Conservation (phyloP, 2,797 vertebrate genomes). For the Scyliorhinus canicula region DNA sequence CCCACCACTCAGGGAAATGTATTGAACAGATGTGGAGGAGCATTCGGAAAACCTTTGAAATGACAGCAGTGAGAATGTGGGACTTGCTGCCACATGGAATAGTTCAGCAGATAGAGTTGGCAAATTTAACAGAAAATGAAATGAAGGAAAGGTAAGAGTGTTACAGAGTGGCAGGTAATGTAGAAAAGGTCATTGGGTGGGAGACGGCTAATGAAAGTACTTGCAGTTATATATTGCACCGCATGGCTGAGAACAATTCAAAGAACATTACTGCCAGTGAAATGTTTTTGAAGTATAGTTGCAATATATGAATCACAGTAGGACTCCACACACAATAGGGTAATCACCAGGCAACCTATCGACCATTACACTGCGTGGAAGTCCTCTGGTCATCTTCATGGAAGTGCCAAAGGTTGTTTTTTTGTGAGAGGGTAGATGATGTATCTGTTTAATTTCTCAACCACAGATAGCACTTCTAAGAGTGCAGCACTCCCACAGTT, state of each 20-base stretch:
- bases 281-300: too few relatives aligned
- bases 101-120: neutral
- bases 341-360: neutral
- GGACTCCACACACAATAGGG: neutral
- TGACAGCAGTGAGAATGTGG: neutral
- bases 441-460: neutral
- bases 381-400: neutral
- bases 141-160: neutral
- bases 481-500: too few relatives aligned
- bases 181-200: too few relatives aligned
- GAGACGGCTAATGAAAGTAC: too few relatives aligned
- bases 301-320: neutral
- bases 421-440: neutral
- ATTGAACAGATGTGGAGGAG: neutral
- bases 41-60: neutral
- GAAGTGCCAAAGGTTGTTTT: neutral
- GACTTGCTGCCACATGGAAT: too few relatives aligned
- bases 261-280: neutral
- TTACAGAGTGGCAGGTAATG: neutral
- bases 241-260: neutral
- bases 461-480: neutral
- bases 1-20: neutral
- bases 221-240: too few relatives aligned
- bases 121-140: neutral
- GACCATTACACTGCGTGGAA: too few relatives aligned